phyloP scores from a whole-genome alignment of 2,888 invertebrate genomes.

The Thalpophila matura region DNA sequence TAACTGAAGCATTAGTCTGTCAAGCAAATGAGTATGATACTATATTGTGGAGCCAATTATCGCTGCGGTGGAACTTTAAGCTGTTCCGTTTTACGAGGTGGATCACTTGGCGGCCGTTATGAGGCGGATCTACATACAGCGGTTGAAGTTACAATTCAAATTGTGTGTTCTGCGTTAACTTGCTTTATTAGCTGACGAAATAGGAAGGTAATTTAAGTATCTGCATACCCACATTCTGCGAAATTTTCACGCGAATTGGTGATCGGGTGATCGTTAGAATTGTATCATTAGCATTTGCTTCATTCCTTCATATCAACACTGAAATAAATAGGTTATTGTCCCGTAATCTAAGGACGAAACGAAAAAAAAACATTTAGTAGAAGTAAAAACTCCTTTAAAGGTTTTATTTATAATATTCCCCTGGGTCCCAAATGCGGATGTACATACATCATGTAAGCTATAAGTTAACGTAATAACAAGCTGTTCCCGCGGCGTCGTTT shows the following conservation, averaged over 20 bases:
- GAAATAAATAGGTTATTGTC: too few relatives aligned
- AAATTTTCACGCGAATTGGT: too few relatives aligned
- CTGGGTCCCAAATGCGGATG: not conserved
- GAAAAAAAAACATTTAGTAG: not conserved
- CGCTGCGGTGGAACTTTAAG: slow-evolving; percentile 45
- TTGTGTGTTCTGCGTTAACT: slow-evolving; percentile 4
- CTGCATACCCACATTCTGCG: too few relatives aligned
- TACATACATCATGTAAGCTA: slow-evolving; percentile 2
- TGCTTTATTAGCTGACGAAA: not conserved
- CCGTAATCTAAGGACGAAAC: not conserved
- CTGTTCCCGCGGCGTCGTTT: slow-evolving; percentile 13
- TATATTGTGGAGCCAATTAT: slow-evolving; percentile 56
- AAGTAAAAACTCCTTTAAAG: not conserved
- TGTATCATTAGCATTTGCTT: too few relatives aligned
- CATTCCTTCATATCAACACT: too few relatives aligned
- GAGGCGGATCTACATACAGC: slow-evolving; percentile 13
- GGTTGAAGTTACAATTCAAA: slow-evolving; percentile 20
- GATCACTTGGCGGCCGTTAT: slow-evolving; percentile 38
- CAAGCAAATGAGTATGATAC: slow-evolving; percentile 59
- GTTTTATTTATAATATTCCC: not conserved
- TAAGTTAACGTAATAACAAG: slow-evolving; percentile 27
- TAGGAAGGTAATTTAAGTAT: too few relatives aligned
- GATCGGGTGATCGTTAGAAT: too few relatives aligned
- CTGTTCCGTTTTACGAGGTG: slow-evolving; percentile 36
- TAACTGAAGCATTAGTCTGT: slow-evolving; percentile 61